Conservation (phyloP, 2,797 vertebrate species). For the Coregonus suidteri region DNA sequence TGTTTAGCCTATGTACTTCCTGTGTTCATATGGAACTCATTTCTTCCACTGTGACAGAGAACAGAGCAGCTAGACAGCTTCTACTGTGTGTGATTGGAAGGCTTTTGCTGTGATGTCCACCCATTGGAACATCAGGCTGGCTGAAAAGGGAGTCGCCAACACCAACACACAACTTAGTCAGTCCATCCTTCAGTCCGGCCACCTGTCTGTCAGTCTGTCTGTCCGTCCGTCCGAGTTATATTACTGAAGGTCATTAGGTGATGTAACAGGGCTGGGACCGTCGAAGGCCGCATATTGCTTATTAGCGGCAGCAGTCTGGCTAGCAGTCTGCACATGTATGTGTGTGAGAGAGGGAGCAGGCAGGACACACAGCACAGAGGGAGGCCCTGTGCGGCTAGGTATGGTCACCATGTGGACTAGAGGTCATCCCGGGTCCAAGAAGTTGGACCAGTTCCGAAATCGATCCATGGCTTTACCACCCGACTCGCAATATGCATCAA, state of each 20-base stretch:
- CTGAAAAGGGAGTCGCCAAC: not conserved
- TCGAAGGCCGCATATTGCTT: slow-evolving; percentile 10
- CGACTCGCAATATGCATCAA: too few species aligned
- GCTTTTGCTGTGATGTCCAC: not conserved
- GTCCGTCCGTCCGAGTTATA: slow-evolving; percentile 10
- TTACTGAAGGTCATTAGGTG: not conserved
- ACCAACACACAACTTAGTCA: too few species aligned
- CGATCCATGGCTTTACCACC: too few species aligned
- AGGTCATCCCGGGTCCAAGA: too few species aligned
- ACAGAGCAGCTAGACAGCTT: slow-evolving; percentile 19
- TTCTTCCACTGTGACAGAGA: slow-evolving; percentile 47
- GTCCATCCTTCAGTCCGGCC: too few species aligned
- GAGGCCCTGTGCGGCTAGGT: slow-evolving; percentile 39
- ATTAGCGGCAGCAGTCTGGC: not conserved
- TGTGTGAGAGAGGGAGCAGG: slow-evolving; percentile 16
- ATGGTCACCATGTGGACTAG: slow-evolving; percentile 71
- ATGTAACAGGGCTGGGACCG: slow-evolving; percentile 12
- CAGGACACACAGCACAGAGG: slow-evolving; percentile 14
- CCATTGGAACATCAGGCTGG: not conserved
- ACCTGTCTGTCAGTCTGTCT: not conserved
- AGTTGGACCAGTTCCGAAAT: too few species aligned
- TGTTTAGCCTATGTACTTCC: slow-evolving; percentile 20
- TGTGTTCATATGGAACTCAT: slow-evolving; percentile 69
- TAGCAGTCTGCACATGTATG: not conserved
- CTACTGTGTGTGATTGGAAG: slow-evolving; percentile 5